Base-by-base conservation (phyloP, 92 coral and sea anemone genomes). In the Phenganax stokvisi region DNA sequence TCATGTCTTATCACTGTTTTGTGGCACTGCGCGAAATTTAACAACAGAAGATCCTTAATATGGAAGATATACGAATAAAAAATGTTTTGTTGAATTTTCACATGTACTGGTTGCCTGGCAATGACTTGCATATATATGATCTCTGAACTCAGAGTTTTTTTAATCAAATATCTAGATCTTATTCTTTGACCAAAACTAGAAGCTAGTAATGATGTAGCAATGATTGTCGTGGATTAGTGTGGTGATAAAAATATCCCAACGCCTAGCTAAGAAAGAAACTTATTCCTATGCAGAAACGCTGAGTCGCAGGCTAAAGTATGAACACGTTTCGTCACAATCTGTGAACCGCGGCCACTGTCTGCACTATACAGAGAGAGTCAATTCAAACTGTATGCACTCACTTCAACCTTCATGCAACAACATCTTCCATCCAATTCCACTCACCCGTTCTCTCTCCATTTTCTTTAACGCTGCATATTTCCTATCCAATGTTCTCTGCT, bases 401-500 rank as follows among this genome's bases (percentile, higher is more conserved):
- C 12, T 54, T 57, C 55, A 30, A 16, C 8, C 7, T 7, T 8
- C 12, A 71, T 71, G 31, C 20, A n/a, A 47, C 20, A 54, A 47
- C 20, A 54, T 53, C 27, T 30, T 53, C 8, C 20, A 17, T 6
- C 10, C 6, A 51, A 0, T 52, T 76, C 59, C 71, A 64, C 97
- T 86, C 68, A 92, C 97, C 94, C 84, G 57, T 27, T 81, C 54
- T 10, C 65, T 65, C 25, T 81, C 86, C 37, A 94, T 89, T 47
- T 86, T 83, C 3, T 86, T 88, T 74, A 88, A 72, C 9, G 97
- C 97, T 20, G 70, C 88, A 55, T 85, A 86, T 72, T 88, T 88
- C 74, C 84, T 89, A 58, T 94, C 97, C 72, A 94, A 86, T 15
- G 91, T 88, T 63, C 89, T 86, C 65, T 91, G 97, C 56, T 87